Evolutionary conservation across 2,888 invertebrate genomes (phyloP), one percentile per base, ranked within the genome.

Genomic region (Eilema caniola): DNA sequence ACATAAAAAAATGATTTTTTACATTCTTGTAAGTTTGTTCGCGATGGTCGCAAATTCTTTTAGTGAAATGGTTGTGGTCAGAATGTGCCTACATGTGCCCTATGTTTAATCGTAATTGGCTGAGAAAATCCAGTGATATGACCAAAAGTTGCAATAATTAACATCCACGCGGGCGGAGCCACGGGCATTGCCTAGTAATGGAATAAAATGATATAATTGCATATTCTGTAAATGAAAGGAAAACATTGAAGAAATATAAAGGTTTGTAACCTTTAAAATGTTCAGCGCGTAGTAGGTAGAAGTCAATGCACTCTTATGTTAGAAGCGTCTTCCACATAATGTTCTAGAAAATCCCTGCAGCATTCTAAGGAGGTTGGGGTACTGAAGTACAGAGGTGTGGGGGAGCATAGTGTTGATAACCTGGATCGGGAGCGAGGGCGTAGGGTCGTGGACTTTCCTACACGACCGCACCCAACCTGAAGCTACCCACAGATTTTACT

Each of bases 361-460:
- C 80, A 72, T 78, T 82, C 66, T 66, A 23, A 79, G 76, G 81
- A 84, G 87, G 65, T 65, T 86, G 87, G 86, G 83, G 80, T 79
- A 77, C 73, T 79, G 83, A 82, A 78, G 81, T 83, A 81, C 72
- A 72, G 70, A 70, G 83, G 83, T 82, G 85, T 84, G 85, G 81
- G 88, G 84, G 87, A 87, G 87, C 76, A 77, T 84, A 90, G 87
- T 87, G 94, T 92, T 93, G 94, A 94, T 95, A 94, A 93, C 95
- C 95, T 92, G 94, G 91, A 94, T 93, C 88, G 92, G 89, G 94
- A 93, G 92, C 93, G 92, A 92, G 92, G 92, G 85, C 88, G 89
- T 79, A 93, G 91, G 94, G 93, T 94, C 92, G 91, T 87, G 83
- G 93, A 95, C 94, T 94, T 92, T 90, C 83, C 84, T 81, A 89